Evolutionary conservation across 2,113 vertebrate species (phyloP).

Genomic region (Alexandromys fortis): DNA sequence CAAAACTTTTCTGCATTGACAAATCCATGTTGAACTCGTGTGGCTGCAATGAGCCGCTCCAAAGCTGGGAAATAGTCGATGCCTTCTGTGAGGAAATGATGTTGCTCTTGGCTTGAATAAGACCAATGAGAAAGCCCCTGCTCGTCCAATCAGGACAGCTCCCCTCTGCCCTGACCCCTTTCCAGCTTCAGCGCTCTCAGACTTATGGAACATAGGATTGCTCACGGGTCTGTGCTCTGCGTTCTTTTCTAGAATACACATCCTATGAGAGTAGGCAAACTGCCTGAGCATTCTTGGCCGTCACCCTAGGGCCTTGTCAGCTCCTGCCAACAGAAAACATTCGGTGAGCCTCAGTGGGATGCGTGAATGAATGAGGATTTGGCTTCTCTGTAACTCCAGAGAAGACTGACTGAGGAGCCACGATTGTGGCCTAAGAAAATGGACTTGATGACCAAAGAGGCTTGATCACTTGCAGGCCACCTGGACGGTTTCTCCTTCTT

Average conservation of each 20-base stretch:
- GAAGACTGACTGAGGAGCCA: neutral
- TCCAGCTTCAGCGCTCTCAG: neutral
- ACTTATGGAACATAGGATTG: accelerated
- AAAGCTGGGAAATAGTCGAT: neutral
- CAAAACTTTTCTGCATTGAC: neutral
- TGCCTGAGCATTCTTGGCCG: neutral
- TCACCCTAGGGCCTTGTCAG: neutral
- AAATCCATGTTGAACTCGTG: neutral
- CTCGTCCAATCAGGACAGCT: too few relatives aligned
- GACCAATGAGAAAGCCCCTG: neutral
- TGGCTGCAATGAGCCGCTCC: neutral
- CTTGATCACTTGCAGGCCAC: too few relatives aligned
- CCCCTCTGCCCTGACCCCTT: neutral
- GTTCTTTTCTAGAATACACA: neutral
- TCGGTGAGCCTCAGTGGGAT: neutral
- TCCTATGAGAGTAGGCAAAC: neutral
- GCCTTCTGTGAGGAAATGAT: neutral
- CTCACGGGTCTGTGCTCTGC: accelerated
- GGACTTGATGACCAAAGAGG: neutral
- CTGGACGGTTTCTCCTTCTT: neutral
- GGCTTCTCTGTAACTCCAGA: neutral
- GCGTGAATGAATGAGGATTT: neutral
- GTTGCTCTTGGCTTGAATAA: neutral
- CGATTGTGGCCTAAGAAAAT: neutral
- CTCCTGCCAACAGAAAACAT: neutral